Evolutionary conservation across 2,888 invertebrate genomes (phyloP).

Genomic region (Spicauda simplicius): DNA sequence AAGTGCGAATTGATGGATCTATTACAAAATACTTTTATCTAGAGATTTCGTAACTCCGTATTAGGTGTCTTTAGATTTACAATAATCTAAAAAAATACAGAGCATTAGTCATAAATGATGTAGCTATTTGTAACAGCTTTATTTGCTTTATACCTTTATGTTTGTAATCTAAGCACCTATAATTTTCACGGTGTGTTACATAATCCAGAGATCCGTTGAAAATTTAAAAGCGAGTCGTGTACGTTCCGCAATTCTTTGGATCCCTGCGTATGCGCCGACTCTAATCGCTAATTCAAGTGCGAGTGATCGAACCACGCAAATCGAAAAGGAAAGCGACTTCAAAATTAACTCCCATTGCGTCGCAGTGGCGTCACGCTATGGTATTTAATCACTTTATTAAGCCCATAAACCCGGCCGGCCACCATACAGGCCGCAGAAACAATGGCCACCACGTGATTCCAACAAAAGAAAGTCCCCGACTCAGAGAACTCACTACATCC

Average conservation of each 20-base stretch:
- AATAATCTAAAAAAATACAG: no score
- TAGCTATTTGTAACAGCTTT: no score
- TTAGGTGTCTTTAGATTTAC: no score
- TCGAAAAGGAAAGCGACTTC: constrained; percentile 45
- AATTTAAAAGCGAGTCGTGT: constrained; percentile 1
- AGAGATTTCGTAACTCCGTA: no score
- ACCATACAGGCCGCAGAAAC: constrained; percentile 42
- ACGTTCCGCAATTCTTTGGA: constrained; percentile 13
- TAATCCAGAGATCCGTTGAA: not conserved
- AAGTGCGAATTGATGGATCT: no score
- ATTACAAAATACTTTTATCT: no score
- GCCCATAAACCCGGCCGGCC: constrained; percentile 46
- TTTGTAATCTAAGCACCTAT: not conserved
- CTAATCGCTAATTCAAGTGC: constrained; percentile 31
- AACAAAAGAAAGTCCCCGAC: constrained; percentile 47
- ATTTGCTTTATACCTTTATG: no score
- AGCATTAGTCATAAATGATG: no score
- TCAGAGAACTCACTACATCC: constrained; percentile 38
- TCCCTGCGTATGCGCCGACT: constrained; percentile 23
- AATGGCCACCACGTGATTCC: constrained; percentile 47
- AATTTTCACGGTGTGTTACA: not conserved
- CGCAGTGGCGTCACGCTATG: constrained; percentile 48
- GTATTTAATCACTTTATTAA: constrained; percentile 55
- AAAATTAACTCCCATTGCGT: constrained; percentile 46
- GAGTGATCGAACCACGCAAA: constrained; percentile 26